phyloP scores from a whole-genome alignment of 2,888 invertebrate species.

The Cabera pusaria region DNA sequence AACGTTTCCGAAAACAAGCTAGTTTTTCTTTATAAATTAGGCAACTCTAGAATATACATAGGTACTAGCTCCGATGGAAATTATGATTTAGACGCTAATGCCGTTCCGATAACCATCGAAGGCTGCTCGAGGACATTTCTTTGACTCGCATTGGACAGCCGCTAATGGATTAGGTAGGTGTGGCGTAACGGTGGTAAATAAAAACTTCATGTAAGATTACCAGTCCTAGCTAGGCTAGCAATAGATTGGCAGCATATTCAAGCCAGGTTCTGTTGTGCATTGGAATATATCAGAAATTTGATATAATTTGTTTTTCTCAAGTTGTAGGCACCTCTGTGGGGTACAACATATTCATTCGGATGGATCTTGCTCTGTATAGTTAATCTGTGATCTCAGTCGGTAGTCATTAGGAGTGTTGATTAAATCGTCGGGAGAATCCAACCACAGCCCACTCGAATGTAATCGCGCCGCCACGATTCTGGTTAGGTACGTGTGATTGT shows the following conservation, averaged over 20 bases:
- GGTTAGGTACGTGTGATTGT: slow-evolving; percentile 79
- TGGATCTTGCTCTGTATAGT: no score
- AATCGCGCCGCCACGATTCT: slow-evolving; percentile 78
- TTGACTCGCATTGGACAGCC: slow-evolving; percentile 21
- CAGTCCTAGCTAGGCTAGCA: no score
- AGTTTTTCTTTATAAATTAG: slow-evolving; percentile 59
- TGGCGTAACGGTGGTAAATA: slow-evolving; percentile 32
- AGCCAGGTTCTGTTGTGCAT: no score
- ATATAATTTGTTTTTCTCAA: no score
- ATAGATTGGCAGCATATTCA: no score
- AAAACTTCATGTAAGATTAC: no score
- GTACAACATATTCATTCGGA: no score
- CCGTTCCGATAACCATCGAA: slow-evolving; percentile 45
- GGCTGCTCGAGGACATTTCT: slow-evolving; percentile 33
- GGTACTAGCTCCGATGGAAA: slow-evolving; percentile 41
- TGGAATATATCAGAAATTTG: no score
- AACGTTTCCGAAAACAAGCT: slow-evolving; percentile 73
- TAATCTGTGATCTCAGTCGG: slow-evolving; percentile 46
- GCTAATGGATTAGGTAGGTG: slow-evolving; percentile 32
- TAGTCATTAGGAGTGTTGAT: slow-evolving; percentile 77
- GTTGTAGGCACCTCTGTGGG: no score
- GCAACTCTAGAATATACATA: slow-evolving; percentile 44
- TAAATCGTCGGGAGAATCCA: slow-evolving; percentile 72
- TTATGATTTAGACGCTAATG: slow-evolving; percentile 52
- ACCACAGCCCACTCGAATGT: slow-evolving; percentile 55